These are phyloP conservation scores for Calosoma granatense DNA, from an alignment of 1,140 invertebrate species.

Conservation along the genomic window DNA sequence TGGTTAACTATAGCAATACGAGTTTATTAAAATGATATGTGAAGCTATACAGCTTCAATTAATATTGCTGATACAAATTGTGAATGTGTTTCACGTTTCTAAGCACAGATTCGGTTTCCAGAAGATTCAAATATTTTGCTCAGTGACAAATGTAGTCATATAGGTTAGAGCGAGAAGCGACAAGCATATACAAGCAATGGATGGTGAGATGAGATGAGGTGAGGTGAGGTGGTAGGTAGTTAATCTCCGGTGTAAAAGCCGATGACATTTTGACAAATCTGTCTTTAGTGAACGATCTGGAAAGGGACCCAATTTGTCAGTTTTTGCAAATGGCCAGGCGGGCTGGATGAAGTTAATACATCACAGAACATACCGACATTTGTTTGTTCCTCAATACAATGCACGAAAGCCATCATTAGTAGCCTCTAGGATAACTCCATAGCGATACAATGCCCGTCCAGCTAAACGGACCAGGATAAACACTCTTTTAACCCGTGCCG, in stretches of 20 bases:
- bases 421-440: background rate
- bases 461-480: background rate
- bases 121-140: too few species aligned
- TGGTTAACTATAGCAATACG: too few species aligned
- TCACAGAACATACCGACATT: background rate
- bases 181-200: too few species aligned
- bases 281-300: background rate
- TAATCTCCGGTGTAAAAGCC: constrained; percentile 5
- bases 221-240: background rate
- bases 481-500: background rate
- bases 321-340: background rate
- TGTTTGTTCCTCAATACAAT: background rate
- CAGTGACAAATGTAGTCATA: too few species aligned
- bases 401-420: background rate
- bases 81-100: too few species aligned
- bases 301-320: background rate
- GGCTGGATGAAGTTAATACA: background rate
- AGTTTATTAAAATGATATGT: too few species aligned
- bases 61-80: too few species aligned
- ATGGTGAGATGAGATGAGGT: background rate
- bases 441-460: background rate
- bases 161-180: too few species aligned
- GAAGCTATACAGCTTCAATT: too few species aligned
- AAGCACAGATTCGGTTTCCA: too few species aligned
- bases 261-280: constrained; percentile 7